phyloP scores from a whole-genome alignment of 2,888 invertebrate species.

The Drosophila monieri region DNA sequence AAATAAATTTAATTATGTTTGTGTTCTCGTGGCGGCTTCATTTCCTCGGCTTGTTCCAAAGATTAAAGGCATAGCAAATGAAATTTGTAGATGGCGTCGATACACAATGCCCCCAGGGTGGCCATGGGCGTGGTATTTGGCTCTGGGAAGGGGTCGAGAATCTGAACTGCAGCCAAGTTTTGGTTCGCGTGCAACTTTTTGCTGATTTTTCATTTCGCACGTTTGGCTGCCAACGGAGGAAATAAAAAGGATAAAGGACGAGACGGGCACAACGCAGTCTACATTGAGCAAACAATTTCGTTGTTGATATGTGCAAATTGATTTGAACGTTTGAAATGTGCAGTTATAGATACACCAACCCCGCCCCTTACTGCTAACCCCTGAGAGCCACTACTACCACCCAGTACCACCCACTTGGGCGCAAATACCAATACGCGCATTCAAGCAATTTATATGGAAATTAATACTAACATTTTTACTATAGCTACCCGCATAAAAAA shows the following conservation, averaged over 20 bases:
- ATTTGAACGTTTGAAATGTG: conserved; percentile 74
- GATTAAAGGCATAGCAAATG: conserved; percentile 73
- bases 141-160: conserved; percentile 7
- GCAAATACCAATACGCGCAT: conserved; percentile 52
- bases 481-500: conserved; percentile 26
- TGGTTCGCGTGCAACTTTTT: conserved; percentile 59
- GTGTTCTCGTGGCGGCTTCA: conserved; percentile 27
- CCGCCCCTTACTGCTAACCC: not conserved
- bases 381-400: conserved; percentile 9
- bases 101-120: conserved; percentile 26
- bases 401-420: not conserved
- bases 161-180: conserved; percentile 53
- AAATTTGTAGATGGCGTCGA: conserved; percentile 70
- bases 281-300: conserved; percentile 74
- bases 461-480: conserved; percentile 73
- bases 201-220: conserved; percentile 75
- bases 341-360: conserved; percentile 67
- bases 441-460: conserved; percentile 73
- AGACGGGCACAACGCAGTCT: conserved; percentile 31
- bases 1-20: conserved; percentile 79
- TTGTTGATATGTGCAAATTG: conserved; percentile 80
- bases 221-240: conserved; percentile 41
- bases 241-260: conserved; percentile 10
- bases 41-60: conserved; percentile 47
- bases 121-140: conserved; percentile 2